Percentiles rank a stretch among this genome's conserved stretches.
Evolutionary conservation across 2,888 invertebrate genomes (phyloP).

Genomic region (Venustoraphidia nigricollis): DNA sequence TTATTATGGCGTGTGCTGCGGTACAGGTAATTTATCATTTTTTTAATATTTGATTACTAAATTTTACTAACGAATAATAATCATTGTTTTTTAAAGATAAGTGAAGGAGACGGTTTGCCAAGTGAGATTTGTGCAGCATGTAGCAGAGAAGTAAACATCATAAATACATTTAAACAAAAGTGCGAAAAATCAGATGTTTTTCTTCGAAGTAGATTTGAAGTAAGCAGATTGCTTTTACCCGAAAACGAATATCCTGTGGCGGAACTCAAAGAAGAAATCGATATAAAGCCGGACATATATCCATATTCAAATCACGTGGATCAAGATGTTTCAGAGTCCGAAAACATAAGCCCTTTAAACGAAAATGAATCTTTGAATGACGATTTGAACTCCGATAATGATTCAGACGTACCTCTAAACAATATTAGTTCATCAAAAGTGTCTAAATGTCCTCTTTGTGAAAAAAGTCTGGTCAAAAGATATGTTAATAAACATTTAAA

Average conservation of each 20-base stretch:
- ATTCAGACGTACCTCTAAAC: too few species aligned
- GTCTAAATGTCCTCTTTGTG: too few species aligned
- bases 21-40: slow-evolving; percentile 12
- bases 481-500: too few species aligned
- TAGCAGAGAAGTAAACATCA: slow-evolving; percentile 11
- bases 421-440: too few species aligned
- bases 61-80: slow-evolving; percentile 2
- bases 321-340: slow-evolving; percentile 2
- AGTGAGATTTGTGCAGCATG: slow-evolving; percentile 15
- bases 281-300: too few species aligned
- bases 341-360: too few species aligned
- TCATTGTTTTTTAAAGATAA: slow-evolving; percentile 11
- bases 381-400: too few species aligned
- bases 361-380: too few species aligned
- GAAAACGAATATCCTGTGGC: too few species aligned
- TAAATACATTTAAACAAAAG: slow-evolving; percentile 12
- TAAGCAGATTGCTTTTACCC: too few species aligned
- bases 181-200: slow-evolving; percentile 9
- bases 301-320: slow-evolving; percentile 5
- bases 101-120: slow-evolving; percentile 14
- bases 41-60: background rate
- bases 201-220: slow-evolving; percentile 4
- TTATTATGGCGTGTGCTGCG: slow-evolving; percentile 12
- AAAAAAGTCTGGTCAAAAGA: too few species aligned
- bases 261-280: too few species aligned